phyloP scores from a whole-genome alignment of 2,113 vertebrate genomes.

The Pitta sordida region DNA sequence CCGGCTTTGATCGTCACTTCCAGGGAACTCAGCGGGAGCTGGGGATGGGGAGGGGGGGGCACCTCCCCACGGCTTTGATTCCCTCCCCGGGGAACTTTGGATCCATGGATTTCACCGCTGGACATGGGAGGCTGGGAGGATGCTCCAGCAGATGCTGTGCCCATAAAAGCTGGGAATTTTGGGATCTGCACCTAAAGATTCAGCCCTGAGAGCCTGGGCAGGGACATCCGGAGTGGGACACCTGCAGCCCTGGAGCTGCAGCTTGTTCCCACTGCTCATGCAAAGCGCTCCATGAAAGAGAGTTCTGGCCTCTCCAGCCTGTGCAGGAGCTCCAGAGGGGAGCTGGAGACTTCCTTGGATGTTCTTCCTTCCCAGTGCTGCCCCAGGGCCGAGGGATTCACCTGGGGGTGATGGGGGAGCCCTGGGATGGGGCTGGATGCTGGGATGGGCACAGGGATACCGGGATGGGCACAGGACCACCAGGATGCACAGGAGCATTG shows the following conservation, averaged over 20 bases:
- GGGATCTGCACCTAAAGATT: background rate
- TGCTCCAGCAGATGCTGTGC: background rate
- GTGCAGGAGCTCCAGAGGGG: background rate
- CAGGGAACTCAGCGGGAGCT: background rate
- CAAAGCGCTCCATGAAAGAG: background rate
- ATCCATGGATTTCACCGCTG: background rate
- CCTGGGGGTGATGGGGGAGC: rapidly evolving
- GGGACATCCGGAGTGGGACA: rapidly evolving
- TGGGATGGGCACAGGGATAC: background rate
- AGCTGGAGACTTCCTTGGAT: background rate
- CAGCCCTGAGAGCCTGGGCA: rapidly evolving
- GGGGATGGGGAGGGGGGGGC: background rate
- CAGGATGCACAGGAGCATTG: rapidly evolving
- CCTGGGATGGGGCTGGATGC: rapidly evolving
- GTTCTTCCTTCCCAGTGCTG: background rate
- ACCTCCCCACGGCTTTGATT: background rate
- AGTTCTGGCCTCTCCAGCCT: background rate
- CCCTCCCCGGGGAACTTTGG: background rate
- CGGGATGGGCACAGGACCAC: background rate
- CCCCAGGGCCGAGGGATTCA: rapidly evolving
- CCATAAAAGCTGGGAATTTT: background rate
- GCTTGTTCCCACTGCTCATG: background rate
- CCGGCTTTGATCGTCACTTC: background rate
- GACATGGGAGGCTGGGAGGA: background rate
- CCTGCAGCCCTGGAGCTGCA: rapidly evolving